Evolutionary conservation across 2,797 vertebrate genomes (phyloP).

Genomic region (Tarsius wallacei): DNA sequence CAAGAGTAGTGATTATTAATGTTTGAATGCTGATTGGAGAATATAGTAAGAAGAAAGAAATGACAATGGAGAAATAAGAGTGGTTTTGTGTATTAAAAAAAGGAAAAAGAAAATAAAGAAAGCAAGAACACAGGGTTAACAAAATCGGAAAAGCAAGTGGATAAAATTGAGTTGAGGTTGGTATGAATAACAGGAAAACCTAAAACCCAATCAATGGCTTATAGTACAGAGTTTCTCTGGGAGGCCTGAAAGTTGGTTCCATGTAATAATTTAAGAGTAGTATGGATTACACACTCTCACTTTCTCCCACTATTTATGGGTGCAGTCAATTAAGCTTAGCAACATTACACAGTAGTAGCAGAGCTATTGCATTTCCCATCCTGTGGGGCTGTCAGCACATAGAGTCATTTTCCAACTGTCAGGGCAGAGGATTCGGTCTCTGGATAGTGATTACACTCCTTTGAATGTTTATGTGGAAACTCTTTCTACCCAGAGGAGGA

Average conservation of each 20-base stretch:
- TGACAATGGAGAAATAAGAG: neutral
- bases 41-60: neutral
- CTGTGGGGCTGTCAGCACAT: neutral
- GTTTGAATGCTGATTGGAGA: neutral
- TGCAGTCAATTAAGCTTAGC: conserved; percentile 67
- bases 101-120: neutral
- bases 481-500: conserved; percentile 40
- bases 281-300: neutral
- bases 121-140: neutral
- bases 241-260: neutral
- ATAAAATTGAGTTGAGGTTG: neutral
- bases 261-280: neutral
- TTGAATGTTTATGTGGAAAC: conserved; percentile 49
- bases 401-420: conserved; percentile 74
- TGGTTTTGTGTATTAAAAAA: neutral
- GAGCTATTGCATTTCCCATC: neutral
- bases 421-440: conserved; percentile 62
- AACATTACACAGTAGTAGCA: neutral
- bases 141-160: neutral
- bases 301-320: conserved; percentile 34
- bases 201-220: neutral
- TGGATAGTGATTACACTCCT: conserved; percentile 66
- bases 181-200: neutral
- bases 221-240: neutral
- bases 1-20: neutral